Evolutionary conservation across 2,888 invertebrate species (phyloP).

Genomic region (Antitype chi): DNA sequence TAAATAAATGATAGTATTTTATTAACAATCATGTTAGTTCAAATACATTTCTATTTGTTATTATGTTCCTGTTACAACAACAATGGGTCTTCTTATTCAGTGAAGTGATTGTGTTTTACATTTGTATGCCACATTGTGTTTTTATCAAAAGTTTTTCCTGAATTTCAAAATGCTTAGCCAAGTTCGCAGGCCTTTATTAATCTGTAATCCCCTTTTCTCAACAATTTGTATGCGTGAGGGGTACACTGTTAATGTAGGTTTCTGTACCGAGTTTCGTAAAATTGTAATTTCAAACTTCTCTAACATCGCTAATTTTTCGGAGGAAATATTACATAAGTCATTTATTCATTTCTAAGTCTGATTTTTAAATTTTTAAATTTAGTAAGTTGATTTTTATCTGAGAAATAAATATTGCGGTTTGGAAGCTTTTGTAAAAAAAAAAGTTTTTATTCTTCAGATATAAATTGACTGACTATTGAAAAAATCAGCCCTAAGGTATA

Average conservation of each 20-base stretch:
- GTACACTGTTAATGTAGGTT: slow-evolving; percentile 10
- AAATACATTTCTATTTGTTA: neutral
- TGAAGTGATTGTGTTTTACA: slow-evolving; percentile 3
- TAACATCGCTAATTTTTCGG: neutral
- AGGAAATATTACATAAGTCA: neutral
- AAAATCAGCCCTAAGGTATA: too few species aligned
- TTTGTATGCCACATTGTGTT: slow-evolving; percentile 29
- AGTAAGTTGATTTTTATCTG: too few species aligned
- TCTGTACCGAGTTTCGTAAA: neutral
- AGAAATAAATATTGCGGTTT: too few species aligned
- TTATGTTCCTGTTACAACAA: neutral
- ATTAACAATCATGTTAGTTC: neutral
- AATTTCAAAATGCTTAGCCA: slow-evolving; percentile 27
- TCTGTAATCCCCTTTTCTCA: neutral
- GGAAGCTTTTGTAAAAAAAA: too few species aligned
- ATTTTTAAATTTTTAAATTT: too few species aligned
- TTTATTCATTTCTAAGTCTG: too few species aligned
- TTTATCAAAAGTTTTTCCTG: neutral
- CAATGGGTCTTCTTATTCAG: neutral
- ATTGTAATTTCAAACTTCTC: neutral
- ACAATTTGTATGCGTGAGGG: slow-evolving; percentile 36
- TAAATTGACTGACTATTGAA: too few species aligned
- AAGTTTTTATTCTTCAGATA: too few species aligned
- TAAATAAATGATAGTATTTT: neutral
- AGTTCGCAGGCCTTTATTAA: slow-evolving; percentile 16